Percentiles rank a stretch among this genome's conserved stretches.
These are phyloP conservation scores for Drosophila mayri DNA, from an alignment of 1,140 invertebrate species.

Conservation along the genomic window DNA sequence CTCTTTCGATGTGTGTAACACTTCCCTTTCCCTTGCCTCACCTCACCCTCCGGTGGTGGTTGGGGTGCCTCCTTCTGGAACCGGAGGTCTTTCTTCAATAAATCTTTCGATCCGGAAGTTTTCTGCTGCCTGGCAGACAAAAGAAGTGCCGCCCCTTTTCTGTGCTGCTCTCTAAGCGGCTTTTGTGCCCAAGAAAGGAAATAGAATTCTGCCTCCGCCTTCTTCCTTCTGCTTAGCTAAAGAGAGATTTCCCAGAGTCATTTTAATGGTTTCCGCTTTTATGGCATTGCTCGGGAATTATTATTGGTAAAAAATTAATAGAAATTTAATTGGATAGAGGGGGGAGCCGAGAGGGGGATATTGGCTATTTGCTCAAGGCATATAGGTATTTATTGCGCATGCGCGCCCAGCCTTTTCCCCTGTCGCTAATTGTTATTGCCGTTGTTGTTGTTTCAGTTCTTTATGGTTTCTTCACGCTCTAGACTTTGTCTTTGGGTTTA, in stretches of 20 bases:
- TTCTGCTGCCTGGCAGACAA: conserved; percentile 50
- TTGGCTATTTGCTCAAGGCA: conserved; percentile 35
- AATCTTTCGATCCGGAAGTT: conserved; percentile 74
- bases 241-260: conserved; percentile 53
- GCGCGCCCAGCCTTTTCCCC: conserved; percentile 19
- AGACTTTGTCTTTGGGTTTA: conserved; percentile 34
- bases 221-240: conserved; percentile 19
- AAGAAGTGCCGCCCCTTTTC: conserved; percentile 46
- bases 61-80: conserved; percentile 1
- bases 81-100: conserved; percentile 29
- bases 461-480: conserved; percentile 68
- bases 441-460: conserved; percentile 37
- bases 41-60: not conserved
- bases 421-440: conserved; percentile 45
- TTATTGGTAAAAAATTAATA: conserved; percentile 73
- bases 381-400: conserved; percentile 72
- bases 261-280: conserved; percentile 82
- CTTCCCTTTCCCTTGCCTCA: conserved; percentile 22
- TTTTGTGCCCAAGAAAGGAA: conserved; percentile 78
- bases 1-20: conserved; percentile 21
- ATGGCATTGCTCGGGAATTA: conserved; percentile 57
- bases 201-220: conserved; percentile 55
- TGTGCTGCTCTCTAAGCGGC: conserved; percentile 52
- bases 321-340: conserved; percentile 72
- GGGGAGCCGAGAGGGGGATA: conserved; percentile 3